Base-by-base conservation (phyloP, 2,888 invertebrate genomes). In the Nomada hirtipes region DNA sequence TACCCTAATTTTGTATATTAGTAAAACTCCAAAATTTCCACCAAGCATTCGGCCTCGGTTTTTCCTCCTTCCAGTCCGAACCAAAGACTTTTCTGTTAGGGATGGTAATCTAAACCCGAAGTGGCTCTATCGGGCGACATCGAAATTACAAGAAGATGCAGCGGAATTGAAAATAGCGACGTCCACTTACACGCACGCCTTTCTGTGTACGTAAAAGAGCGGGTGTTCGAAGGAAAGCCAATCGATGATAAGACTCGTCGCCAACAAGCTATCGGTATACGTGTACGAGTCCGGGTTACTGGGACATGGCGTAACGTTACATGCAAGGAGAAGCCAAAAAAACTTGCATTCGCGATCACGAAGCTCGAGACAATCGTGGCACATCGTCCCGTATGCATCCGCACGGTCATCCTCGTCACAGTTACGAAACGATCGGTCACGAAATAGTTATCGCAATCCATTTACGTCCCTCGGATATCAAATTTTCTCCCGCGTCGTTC, bases 271-370 rank as follows among this genome's bases (percentile, higher is more conserved):
- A 68, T 63, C 63, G 52, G 26, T 70, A 55, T 65, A 77, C 67
- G 47, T 15, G 23, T 23, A 72, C 61, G 68, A 77, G 84, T 71
- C 73, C 84, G 82, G 76, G 82, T 86, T 86, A 84, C 82, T 82
- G 60, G 86, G 79, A 77, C 84, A 84, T 80, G 73, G 60, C 72
- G 78, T 79, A 84, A 79, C 67, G 65, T 72, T 64, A 68, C 63
- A 55, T 67, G 68, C 72, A 65, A 50, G 57, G 60, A 65, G 86
- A 82, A 76, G 83, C 78, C 83, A 80, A 85, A 86, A 86, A 86
- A 86, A 77, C 36, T 86, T 80, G 67, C 79, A 72, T 86, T 76
- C 75, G 76, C 81, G 72, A 84, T 81, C 81, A 81, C 71, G 79
- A 74, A 81, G 79, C 79, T 73, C 42, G 53, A 64, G 76, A 42